These are phyloP conservation scores for Rhimphoctona megacephalus DNA, from an alignment of 2,888 invertebrate genomes.

Conservation along the genomic window DNA sequence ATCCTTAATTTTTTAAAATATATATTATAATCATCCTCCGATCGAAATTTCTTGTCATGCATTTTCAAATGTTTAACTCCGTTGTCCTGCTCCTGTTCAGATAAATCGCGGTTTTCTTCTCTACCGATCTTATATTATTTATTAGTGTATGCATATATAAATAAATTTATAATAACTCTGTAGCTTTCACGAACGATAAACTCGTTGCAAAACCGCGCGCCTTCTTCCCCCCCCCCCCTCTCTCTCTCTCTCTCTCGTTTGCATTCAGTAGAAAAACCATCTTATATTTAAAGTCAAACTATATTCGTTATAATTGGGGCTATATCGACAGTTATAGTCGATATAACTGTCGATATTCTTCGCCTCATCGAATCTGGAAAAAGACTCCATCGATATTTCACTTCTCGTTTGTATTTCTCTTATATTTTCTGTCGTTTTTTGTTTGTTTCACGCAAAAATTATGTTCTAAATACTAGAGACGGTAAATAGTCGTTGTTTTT, in stretches of 20 bases:
- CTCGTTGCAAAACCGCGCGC: conserved; percentile 7
- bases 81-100: conserved; percentile 59
- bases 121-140: too few relatives aligned
- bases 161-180: conserved; percentile 34
- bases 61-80: conserved; percentile 55
- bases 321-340: conserved; percentile 70
- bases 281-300: conserved; percentile 71
- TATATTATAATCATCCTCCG: conserved; percentile 54
- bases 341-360: too few relatives aligned
- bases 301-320: conserved; percentile 70
- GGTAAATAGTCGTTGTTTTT: conserved; percentile 81
- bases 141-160: neutral
- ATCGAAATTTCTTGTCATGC: conserved; percentile 37
- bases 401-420: neutral
- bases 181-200: conserved; percentile 22
- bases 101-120: conserved; percentile 42
- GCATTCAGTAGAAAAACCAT: conserved; percentile 71
- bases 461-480: conserved; percentile 77
- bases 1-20: conserved; percentile 27
- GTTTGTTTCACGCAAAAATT: conserved; percentile 16
- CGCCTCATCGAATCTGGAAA: conserved; percentile 1
- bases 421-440: conserved; percentile 17
- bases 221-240: conserved; percentile 43
- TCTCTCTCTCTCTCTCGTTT: conserved; percentile 47
- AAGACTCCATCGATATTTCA: too few relatives aligned